Conservation (phyloP, 1,140 invertebrate species). For the Bombus pascuorum region DNA sequence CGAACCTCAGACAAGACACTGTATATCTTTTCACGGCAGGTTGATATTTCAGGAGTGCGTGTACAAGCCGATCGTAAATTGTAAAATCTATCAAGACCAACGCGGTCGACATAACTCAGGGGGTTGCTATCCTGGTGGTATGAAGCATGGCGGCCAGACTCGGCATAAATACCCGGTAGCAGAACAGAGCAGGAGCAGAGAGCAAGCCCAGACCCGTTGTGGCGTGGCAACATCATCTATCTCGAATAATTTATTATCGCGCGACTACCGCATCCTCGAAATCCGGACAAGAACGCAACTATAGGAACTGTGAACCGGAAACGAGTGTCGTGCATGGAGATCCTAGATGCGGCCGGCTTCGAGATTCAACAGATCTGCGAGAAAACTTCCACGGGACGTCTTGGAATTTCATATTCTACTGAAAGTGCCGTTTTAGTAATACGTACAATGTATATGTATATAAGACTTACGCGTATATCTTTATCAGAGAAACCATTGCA, state of each 20-base stretch:
- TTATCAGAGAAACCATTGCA: too few relatives aligned
- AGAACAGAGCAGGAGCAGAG: constrained; percentile 77
- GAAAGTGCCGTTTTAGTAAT: neutral
- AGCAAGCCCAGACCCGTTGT: constrained; percentile 74
- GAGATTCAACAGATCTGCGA: neutral
- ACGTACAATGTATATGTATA: neutral
- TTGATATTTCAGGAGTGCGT: constrained; percentile 68
- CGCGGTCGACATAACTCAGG: constrained; percentile 82
- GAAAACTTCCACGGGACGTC: neutral
- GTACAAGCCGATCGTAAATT: constrained; percentile 79
- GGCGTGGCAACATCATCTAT: constrained; percentile 83
- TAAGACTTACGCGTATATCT: neutral
- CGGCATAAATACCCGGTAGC: constrained; percentile 82
- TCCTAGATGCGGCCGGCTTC: constrained; percentile 35
- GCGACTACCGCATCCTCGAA: constrained; percentile 77
- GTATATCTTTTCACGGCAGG: constrained; percentile 51
- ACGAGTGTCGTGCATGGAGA: constrained; percentile 66
- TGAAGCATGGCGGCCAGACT: constrained; percentile 82
- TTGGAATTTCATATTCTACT: neutral
- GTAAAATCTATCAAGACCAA: constrained; percentile 83
- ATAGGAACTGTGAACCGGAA: constrained; percentile 74
- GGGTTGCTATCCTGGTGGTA: constrained; percentile 76
- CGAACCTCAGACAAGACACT: neutral
- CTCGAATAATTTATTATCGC: constrained; percentile 82
- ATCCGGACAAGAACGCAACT: constrained; percentile 80